Percentiles rank a stretch among this genome's conserved stretches.
phyloP scores from a whole-genome alignment of 1,140 invertebrate genomes.

The Ostrea denselamellosa region DNA sequence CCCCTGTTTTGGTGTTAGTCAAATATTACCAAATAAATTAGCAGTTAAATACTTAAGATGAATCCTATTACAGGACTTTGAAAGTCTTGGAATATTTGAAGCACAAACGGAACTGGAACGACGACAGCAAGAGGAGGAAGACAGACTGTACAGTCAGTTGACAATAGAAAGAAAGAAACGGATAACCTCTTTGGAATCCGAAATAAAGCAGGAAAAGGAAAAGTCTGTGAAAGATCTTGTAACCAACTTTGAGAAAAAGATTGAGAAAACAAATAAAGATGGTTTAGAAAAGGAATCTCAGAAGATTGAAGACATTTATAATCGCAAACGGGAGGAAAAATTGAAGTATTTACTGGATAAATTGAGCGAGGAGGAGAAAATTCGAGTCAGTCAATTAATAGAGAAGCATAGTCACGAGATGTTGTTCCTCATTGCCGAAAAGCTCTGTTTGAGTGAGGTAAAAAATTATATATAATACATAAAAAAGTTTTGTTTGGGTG shows the following conservation, averaged over 20 bases:
- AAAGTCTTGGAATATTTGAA: slow-evolving; percentile 73
- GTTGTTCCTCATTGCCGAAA: slow-evolving; percentile 74
- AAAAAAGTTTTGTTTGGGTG: too few species aligned
- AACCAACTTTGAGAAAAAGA: slow-evolving; percentile 66
- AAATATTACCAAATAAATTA: too few species aligned
- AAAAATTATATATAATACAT: too few species aligned
- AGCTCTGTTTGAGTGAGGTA: slow-evolving; percentile 69
- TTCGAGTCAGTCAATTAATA: slow-evolving; percentile 72
- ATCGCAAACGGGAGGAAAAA: slow-evolving; percentile 71
- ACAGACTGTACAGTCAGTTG: slow-evolving; percentile 73
- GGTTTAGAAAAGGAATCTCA: slow-evolving; percentile 68
- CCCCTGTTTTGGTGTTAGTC: too few species aligned
- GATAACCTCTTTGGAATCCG: slow-evolving; percentile 68
- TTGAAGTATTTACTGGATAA: slow-evolving; percentile 69
- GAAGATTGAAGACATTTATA: slow-evolving; percentile 67
- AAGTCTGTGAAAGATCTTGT: slow-evolving; percentile 71
- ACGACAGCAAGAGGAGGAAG: slow-evolving; percentile 73
- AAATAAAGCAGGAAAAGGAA: slow-evolving; percentile 73
- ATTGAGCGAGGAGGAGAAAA: slow-evolving; percentile 72
- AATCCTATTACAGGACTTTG: slow-evolving; percentile 71
- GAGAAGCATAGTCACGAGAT: slow-evolving; percentile 77
- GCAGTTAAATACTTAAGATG: too few species aligned
- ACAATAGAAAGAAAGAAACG: slow-evolving; percentile 68
- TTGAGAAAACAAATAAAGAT: slow-evolving; percentile 62
- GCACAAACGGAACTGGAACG: slow-evolving; percentile 74